Conservation (phyloP, 2,797 vertebrate genomes). For the Onychomys torridus region DNA sequence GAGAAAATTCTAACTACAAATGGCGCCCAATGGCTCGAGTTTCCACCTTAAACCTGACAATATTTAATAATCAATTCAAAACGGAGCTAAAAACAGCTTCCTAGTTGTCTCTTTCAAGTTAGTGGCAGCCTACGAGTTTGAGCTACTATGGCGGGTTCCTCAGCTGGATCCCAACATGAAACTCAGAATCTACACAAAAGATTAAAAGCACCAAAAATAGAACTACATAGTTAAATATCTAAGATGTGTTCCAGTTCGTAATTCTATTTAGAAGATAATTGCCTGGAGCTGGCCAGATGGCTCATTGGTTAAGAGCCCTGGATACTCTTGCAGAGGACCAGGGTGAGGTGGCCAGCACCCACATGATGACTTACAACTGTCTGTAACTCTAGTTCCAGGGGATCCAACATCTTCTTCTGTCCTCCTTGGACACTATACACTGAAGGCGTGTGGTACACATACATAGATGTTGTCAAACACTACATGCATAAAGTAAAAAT, state of each 20-base stretch:
- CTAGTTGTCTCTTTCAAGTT: too few relatives aligned
- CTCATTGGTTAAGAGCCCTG: not conserved
- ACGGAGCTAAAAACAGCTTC: too few relatives aligned
- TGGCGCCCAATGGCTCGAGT: too few relatives aligned
- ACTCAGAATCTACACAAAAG: not conserved
- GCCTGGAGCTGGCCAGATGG: not conserved
- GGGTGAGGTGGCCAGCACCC: not conserved
- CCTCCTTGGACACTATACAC: not conserved
- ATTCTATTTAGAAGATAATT: not conserved
- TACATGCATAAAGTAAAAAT: not conserved
- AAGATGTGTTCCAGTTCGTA: not conserved
- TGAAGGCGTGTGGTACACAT: not conserved
- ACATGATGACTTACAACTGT: not conserved
- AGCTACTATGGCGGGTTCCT: too few relatives aligned
- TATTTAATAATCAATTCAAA: too few relatives aligned
- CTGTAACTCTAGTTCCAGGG: not conserved
- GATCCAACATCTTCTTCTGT: not conserved
- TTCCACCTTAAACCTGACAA: too few relatives aligned
- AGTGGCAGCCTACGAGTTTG: too few relatives aligned
- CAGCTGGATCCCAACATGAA: not conserved
- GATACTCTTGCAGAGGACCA: not conserved
- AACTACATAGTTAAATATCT: not conserved
- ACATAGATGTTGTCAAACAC: not conserved
- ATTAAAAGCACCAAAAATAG: not conserved
- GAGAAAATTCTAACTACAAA: too few relatives aligned